These are phyloP conservation scores for Tachina lurida DNA, from an alignment of 2,888 invertebrate species.

Conservation along the genomic window DNA sequence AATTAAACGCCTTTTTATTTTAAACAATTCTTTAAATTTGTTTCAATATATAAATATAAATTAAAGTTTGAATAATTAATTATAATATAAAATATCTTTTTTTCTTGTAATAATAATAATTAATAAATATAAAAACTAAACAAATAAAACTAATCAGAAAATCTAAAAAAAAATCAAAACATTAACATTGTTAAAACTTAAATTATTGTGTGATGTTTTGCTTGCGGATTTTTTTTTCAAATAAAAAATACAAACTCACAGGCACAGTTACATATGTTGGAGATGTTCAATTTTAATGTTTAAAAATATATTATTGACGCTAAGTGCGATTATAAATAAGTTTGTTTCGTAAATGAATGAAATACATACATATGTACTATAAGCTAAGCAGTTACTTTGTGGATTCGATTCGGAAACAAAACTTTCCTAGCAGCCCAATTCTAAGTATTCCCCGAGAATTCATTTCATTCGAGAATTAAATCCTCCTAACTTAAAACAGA, in stretches of 20 bases:
- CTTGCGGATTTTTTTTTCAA: slow-evolving; percentile 26
- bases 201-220: slow-evolving; percentile 55
- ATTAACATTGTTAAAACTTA: slow-evolving; percentile 60
- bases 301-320: background rate
- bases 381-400: no score
- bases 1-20: slow-evolving; percentile 71
- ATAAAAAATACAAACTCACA: slow-evolving; percentile 29
- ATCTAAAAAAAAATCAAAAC: slow-evolving; percentile 56
- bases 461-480: no score
- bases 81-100: slow-evolving; percentile 57
- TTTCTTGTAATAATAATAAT: slow-evolving; percentile 43
- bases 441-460: no score
- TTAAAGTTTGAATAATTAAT: slow-evolving; percentile 67
- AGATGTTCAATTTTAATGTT: background rate
- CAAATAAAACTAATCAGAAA: slow-evolving; percentile 67
- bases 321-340: background rate
- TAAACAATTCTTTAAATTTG: slow-evolving; percentile 66
- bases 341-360: background rate
- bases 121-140: slow-evolving; percentile 70
- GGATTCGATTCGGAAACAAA: no score
- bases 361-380: no score
- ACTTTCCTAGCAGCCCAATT: no score
- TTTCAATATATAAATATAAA: slow-evolving; percentile 66
- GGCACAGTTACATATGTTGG: background rate
- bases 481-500: no score